These are phyloP conservation scores for Tribolium castaneum DNA, from an alignment of 1,140 invertebrate species.

Conservation along the genomic window DNA sequence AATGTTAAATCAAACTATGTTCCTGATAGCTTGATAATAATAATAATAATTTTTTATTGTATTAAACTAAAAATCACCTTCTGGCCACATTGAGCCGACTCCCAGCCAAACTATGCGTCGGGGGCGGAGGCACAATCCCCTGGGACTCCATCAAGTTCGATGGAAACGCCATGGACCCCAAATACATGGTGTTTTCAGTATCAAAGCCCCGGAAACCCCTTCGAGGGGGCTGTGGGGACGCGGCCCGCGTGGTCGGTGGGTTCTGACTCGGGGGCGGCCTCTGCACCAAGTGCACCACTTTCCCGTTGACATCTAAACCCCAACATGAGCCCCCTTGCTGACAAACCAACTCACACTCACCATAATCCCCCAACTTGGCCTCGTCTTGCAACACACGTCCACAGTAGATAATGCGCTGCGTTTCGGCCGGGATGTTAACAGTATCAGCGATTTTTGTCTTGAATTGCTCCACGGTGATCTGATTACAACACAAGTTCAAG, in stretches of 20 bases:
- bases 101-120: slow-evolving; percentile 63
- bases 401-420: slow-evolving; percentile 92
- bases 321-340: not conserved
- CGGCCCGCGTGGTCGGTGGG: slow-evolving; percentile 60
- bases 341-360: slow-evolving; percentile 66
- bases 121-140: slow-evolving; percentile 62
- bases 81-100: slow-evolving; percentile 64
- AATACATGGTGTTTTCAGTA: slow-evolving; percentile 70
- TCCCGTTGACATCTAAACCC: slow-evolving; percentile 85
- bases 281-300: slow-evolving; percentile 95
- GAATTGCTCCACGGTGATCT: slow-evolving; percentile 89
- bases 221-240: slow-evolving; percentile 62
- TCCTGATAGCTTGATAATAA: too few relatives aligned
- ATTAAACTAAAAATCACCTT: slow-evolving; percentile 33
- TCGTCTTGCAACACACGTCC: slow-evolving; percentile 92
- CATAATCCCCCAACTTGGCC: slow-evolving; percentile 88
- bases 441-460: slow-evolving; percentile 85
- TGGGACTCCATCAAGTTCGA: slow-evolving; percentile 69
- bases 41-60: too few relatives aligned
- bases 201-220: slow-evolving; percentile 59
- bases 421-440: slow-evolving; percentile 81
- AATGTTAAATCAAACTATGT: too few relatives aligned
- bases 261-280: slow-evolving; percentile 74
- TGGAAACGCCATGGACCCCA: slow-evolving; percentile 74
- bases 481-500: slow-evolving; percentile 39